Evolutionary conservation across 2,797 vertebrate species (phyloP).

Genomic region (Chaetophractus vellerosus): DNA sequence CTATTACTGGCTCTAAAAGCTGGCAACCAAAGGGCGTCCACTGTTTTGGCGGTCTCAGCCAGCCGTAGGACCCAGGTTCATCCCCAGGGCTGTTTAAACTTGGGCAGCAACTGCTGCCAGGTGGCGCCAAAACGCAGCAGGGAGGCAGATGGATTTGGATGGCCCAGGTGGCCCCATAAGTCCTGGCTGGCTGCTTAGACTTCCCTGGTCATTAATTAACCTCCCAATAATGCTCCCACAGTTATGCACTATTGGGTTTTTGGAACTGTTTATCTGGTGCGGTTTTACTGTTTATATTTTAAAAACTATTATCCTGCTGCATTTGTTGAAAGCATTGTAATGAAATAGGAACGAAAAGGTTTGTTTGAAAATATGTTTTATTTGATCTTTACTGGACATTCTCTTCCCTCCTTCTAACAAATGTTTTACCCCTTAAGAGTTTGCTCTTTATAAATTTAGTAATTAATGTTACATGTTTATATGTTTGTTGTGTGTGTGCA

Average conservation of each 20-base stretch:
- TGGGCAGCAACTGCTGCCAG: neutral
- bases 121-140: neutral
- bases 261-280: neutral
- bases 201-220: neutral
- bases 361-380: slow-evolving; percentile 7
- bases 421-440: neutral
- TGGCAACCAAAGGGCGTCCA: neutral
- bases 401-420: slow-evolving; percentile 6
- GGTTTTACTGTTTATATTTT: neutral
- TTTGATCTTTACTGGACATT: neutral
- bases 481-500: neutral
- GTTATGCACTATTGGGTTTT: neutral
- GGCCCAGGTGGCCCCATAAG: neutral
- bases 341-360: slow-evolving; percentile 4
- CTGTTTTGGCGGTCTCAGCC: neutral
- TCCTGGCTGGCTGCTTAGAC: neutral
- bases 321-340: neutral
- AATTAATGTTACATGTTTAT: slow-evolving; percentile 12
- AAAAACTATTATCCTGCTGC: neutral
- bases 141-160: neutral
- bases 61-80: neutral
- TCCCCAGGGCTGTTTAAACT: neutral
- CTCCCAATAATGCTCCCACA: neutral
- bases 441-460: neutral
- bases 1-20: neutral